Evolutionary conservation across 2,888 invertebrate genomes (phyloP).

Genomic region (Drosophila borborema): DNA sequence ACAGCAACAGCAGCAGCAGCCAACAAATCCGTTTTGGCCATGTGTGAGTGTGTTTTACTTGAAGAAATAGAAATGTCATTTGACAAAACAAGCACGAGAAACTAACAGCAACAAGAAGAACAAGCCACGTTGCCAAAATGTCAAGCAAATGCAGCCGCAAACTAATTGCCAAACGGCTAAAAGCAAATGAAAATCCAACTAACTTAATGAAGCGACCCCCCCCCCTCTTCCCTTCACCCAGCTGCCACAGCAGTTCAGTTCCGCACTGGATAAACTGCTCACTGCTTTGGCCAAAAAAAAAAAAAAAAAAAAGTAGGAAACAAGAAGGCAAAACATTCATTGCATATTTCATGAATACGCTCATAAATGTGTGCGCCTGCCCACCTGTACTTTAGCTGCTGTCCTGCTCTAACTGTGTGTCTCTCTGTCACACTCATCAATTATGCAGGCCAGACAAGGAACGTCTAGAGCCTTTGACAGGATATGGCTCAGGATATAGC

Average conservation of each 20-base stretch:
- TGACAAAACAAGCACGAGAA: slow-evolving; percentile 70
- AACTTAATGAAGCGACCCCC: slow-evolving; percentile 45
- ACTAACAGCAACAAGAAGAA: slow-evolving; percentile 26
- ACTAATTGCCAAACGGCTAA: slow-evolving; percentile 71
- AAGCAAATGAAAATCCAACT: slow-evolving; percentile 51
- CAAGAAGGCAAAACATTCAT: not conserved
- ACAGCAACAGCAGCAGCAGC: slow-evolving; percentile 17
- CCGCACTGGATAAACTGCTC: slow-evolving; percentile 47
- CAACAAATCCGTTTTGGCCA: slow-evolving; percentile 40
- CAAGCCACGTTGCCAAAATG: slow-evolving; percentile 54
- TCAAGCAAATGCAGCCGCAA: slow-evolving; percentile 68
- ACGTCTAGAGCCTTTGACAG: slow-evolving; percentile 11
- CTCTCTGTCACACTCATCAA: slow-evolving; percentile 41
- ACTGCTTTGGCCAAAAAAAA: slow-evolving; percentile 8
- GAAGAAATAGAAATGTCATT: slow-evolving; percentile 80
- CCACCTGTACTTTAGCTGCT: not conserved
- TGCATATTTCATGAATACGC: slow-evolving; percentile 46
- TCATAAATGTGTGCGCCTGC: slow-evolving; percentile 24
- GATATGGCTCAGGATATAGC: slow-evolving; percentile 1
- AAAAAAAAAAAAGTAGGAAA: not conserved
- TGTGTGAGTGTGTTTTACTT: slow-evolving; percentile 57
- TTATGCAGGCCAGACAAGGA: slow-evolving; percentile 38
- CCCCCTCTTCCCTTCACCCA: not conserved
- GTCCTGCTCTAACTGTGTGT: not conserved
- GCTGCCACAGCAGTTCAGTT: not conserved